phyloP scores from a whole-genome alignment of 2,113 vertebrate species.

The Prolemur simus region DNA sequence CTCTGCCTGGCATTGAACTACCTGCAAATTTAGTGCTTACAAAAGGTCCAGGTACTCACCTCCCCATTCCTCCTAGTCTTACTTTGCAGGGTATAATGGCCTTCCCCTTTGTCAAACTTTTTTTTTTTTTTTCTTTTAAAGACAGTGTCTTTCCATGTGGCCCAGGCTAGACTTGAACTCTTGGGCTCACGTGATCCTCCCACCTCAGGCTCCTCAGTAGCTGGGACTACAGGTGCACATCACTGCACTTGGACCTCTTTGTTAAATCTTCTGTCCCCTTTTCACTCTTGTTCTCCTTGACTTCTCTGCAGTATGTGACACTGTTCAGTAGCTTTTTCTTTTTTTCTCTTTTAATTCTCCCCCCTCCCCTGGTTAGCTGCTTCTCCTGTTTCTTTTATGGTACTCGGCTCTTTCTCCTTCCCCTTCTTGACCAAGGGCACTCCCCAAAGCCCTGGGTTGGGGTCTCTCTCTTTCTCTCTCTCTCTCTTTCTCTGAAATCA shows the following conservation, averaged over 20 bases:
- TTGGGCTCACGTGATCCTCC: too few species aligned
- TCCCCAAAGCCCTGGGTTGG: neutral
- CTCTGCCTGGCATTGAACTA: neutral
- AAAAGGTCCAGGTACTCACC: neutral
- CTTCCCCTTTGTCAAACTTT: neutral
- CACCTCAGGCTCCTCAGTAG: too few species aligned
- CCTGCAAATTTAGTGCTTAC: neutral
- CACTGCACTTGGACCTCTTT: too few species aligned
- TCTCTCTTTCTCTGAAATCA: neutral
- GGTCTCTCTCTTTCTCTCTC: too few species aligned
- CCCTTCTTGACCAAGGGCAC: neutral
- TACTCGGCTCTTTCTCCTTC: neutral
- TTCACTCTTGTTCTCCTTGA: neutral
- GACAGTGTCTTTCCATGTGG: too few species aligned
- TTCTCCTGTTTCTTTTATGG: neutral
- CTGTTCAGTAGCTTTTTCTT: neutral
- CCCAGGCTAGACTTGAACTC: too few species aligned
- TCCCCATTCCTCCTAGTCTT: neutral
- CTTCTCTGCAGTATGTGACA: neutral
- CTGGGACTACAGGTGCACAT: too few species aligned
- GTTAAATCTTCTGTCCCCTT: neutral
- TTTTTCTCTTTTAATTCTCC: neutral
- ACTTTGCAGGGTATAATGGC: neutral
- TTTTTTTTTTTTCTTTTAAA: too few species aligned
- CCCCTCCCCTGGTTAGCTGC: neutral